phyloP scores from a whole-genome alignment of 2,113 vertebrate genomes.

The Cariama cristata region DNA sequence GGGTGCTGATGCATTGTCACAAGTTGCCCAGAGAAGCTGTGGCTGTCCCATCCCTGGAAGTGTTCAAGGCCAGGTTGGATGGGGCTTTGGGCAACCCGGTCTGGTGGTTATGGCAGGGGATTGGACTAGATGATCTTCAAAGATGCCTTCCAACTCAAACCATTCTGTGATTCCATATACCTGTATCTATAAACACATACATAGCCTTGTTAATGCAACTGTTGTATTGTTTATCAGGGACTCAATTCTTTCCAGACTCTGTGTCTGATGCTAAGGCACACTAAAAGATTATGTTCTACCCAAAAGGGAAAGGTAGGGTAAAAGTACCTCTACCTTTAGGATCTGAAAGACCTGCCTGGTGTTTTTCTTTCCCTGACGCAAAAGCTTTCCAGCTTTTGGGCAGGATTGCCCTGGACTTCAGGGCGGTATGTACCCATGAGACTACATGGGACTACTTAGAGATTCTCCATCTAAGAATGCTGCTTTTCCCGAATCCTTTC shows the following conservation, averaged over 20 bases:
- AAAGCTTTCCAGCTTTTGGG: neutral
- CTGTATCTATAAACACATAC: neutral
- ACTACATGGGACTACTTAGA: neutral
- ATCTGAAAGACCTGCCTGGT: neutral
- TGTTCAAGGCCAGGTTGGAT: no score
- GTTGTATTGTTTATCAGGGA: neutral
- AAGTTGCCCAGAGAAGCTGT: no score
- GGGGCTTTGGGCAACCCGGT: no score
- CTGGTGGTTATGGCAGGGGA: no score
- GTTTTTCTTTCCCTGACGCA: neutral
- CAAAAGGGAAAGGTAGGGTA: neutral
- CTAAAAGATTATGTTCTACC: neutral
- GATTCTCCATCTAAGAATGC: neutral
- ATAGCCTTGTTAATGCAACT: neutral
- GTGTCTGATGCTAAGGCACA: neutral
- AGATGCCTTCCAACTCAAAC: neutral
- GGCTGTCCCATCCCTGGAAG: no score
- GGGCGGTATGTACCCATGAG: neutral
- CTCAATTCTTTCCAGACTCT: neutral
- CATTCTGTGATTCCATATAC: neutral
- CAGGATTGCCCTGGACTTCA: neutral
- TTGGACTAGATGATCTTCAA: neutral
- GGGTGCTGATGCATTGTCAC: no score
- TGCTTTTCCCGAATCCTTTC: neutral
- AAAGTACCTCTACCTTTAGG: neutral